These are phyloP conservation scores for Aeoliscus strigatus DNA, from an alignment of 2,797 vertebrate genomes.

Conservation along the genomic window DNA sequence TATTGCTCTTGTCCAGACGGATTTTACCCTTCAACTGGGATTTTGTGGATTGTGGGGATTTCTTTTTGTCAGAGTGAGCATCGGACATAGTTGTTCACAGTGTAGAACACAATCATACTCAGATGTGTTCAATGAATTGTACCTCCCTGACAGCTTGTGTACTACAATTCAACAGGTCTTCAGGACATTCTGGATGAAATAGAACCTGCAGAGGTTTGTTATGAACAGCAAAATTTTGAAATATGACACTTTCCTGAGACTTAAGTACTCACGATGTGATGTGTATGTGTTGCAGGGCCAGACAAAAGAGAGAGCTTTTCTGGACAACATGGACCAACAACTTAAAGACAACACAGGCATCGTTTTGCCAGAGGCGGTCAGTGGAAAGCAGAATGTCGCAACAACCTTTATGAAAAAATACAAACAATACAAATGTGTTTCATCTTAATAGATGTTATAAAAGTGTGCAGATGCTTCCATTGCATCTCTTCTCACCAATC, in stretches of 20 bases:
- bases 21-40: slow-evolving; percentile 55
- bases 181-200: slow-evolving; percentile 21
- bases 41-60: slow-evolving; percentile 27
- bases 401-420: background rate
- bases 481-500: too few relatives aligned
- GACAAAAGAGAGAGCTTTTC: slow-evolving; percentile 44
- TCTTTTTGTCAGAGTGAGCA: slow-evolving; percentile 59
- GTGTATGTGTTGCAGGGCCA: slow-evolving; percentile 37
- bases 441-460: too few relatives aligned
- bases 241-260: background rate
- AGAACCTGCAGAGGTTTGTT: slow-evolving; percentile 29
- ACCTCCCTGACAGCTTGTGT: background rate
- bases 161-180: slow-evolving; percentile 26
- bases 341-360: slow-evolving; percentile 23
- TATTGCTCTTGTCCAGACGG: slow-evolving; percentile 59
- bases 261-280: background rate
- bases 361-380: slow-evolving; percentile 39
- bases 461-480: too few relatives aligned
- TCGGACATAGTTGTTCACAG: background rate
- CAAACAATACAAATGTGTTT: too few relatives aligned
- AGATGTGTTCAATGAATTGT: too few relatives aligned
- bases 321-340: slow-evolving; percentile 37
- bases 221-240: too few relatives aligned
- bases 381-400: slow-evolving; percentile 1
- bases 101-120: background rate